phyloP scores from a whole-genome alignment of 2,797 vertebrate species.

The Acrossocheilus wenchowensis region DNA sequence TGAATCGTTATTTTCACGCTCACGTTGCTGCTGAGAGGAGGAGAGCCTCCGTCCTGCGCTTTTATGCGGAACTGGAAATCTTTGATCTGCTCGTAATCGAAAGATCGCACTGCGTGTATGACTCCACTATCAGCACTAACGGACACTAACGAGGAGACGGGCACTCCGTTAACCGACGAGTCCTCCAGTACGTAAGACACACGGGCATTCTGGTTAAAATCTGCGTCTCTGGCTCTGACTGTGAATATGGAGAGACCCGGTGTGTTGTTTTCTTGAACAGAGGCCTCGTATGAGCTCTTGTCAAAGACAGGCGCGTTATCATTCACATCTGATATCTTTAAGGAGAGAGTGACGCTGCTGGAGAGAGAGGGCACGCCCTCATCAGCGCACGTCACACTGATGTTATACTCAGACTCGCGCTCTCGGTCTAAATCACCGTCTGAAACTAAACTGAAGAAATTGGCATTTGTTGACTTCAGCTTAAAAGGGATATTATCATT shows the following conservation, averaged over 20 bases:
- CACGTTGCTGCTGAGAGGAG: conserved; percentile 61
- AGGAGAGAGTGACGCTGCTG: conserved; percentile 59
- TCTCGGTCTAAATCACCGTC: conserved; percentile 58
- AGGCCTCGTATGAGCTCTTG: conserved; percentile 54
- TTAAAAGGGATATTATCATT: neutral
- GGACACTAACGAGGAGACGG: conserved; percentile 55
- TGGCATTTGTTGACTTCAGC: neutral
- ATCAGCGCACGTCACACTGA: conserved; percentile 67
- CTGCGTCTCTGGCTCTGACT: conserved; percentile 56
- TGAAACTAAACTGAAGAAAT: neutral
- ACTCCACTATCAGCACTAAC: conserved; percentile 55
- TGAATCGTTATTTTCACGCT: conserved; percentile 62
- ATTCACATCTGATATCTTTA: conserved; percentile 63
- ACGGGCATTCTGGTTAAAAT: conserved; percentile 61
- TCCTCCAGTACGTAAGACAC: conserved; percentile 60
- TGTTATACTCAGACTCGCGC: conserved; percentile 67
- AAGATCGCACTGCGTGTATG: conserved; percentile 58
- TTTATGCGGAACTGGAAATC: conserved; percentile 52
- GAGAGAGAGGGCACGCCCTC: conserved; percentile 63
- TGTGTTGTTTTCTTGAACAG: conserved; percentile 59
- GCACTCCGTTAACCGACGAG: conserved; percentile 45
- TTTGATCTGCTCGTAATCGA: conserved; percentile 69
- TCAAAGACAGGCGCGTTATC: conserved; percentile 65
- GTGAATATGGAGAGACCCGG: conserved; percentile 57
- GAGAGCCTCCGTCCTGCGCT: conserved; percentile 66